Base-by-base conservation (phyloP, 2,888 invertebrate species). In the Limnephilus auricula region DNA sequence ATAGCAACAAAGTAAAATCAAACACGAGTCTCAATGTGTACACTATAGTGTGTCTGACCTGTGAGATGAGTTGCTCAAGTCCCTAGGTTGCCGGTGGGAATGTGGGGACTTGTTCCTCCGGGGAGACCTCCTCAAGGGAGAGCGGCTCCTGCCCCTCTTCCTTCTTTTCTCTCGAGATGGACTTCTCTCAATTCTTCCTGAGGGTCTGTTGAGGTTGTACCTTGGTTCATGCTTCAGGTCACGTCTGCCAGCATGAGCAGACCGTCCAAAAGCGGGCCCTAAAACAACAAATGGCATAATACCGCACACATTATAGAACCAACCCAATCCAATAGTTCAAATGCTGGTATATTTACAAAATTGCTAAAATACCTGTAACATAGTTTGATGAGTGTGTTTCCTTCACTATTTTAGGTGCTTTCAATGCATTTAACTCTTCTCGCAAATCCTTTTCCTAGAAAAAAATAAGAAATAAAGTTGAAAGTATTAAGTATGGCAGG, bases 371-470 rank as follows among this genome's bases (percentile, higher is more conserved):
- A 50, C 50, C 50, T 50, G 2, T 50, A 50, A 65, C 25, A 65
- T n/a, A 25, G 12, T 85, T 45, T 85, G 25, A 6, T 40, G 85
- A 3, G 0, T 30, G 2, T 50, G 32, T 82, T 6, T n/a, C n/a
- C 32, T 18, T 32, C 25, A 45, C 37, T 30, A 50, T 87, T 83
- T 87, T 91, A 18, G 45, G 80, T 9, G 90, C 92, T 65, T 89
- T 92, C 13, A 90, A 32, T 89, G 86, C 90, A 85, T 92, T 90
- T 79, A 92, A 89, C 40, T 86, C 65, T 10, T 89, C 78, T 30
- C 89, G 84, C 86, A 92, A 89, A 80, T 92, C 92, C 79, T 78
- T 84, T 37, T 79, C 78, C 92, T 92, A 82, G 90, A 78, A 85
- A 34, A 0, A 32, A 82, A 34, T 31, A 82, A 34, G 13, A 13